Evolutionary conservation across 2,888 invertebrate genomes (phyloP).

Genomic region (Galerucella nymphaeae): DNA sequence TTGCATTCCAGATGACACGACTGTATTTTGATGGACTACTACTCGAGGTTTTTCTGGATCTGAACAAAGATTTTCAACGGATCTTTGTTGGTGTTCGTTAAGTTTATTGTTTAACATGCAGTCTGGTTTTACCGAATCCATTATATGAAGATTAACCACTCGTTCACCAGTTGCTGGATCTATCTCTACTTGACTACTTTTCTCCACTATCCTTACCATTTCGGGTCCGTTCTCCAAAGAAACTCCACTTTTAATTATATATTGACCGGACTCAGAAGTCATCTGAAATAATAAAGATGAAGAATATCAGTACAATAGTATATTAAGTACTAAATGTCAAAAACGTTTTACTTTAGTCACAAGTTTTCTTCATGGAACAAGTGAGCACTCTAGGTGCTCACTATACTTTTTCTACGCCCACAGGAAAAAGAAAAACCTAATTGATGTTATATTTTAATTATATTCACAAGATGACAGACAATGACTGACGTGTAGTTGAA

Average conservation of each 20-base stretch:
- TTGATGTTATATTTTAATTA: too few species aligned
- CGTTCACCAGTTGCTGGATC: slow-evolving; percentile 47
- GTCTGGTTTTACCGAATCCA: slow-evolving; percentile 52
- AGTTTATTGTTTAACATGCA: slow-evolving; percentile 51
- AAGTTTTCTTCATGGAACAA: too few species aligned
- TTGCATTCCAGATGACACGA: slow-evolving; percentile 39
- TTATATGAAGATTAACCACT: slow-evolving; percentile 55
- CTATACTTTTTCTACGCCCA: too few species aligned
- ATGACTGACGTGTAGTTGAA: too few species aligned
- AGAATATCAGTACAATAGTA: too few species aligned
- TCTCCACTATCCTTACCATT: slow-evolving; percentile 53
- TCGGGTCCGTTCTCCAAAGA: slow-evolving; percentile 52
- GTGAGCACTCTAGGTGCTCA: too few species aligned
- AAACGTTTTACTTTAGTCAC: too few species aligned
- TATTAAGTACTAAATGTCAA: too few species aligned
- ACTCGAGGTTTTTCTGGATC: slow-evolving; percentile 42
- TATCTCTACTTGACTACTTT: slow-evolving; percentile 43
- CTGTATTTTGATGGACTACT: slow-evolving; percentile 52
- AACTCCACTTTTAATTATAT: slow-evolving; percentile 54
- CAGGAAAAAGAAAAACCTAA: too few species aligned
- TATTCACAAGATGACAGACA: too few species aligned
- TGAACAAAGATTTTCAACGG: slow-evolving; percentile 16
- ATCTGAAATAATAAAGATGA: slow-evolving; percentile 42
- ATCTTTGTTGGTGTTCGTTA: slow-evolving; percentile 39
- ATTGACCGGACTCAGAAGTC: slow-evolving; percentile 54